A percentile compares a stretch with the other conserved stretches of the same genome.
These are phyloP conservation scores for Sarcophaga carnaria DNA, from an alignment of 2,888 invertebrate species.

Conservation along the genomic window DNA sequence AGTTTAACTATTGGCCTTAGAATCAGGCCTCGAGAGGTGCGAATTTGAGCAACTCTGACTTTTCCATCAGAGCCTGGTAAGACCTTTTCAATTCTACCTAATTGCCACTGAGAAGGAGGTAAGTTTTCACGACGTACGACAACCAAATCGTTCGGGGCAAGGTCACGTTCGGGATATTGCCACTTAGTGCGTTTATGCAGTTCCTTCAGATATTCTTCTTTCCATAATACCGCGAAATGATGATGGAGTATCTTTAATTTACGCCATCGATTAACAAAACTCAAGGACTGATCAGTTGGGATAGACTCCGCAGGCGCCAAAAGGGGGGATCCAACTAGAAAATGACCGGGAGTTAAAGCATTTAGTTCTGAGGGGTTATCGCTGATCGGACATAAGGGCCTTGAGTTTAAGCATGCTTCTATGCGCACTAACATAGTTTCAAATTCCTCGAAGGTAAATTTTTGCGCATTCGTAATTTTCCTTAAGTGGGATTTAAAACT, in stretches of 20 bases:
- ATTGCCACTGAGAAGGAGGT: too few species aligned
- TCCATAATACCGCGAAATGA: not conserved
- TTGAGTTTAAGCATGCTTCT: constrained; percentile 20
- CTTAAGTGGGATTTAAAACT: constrained; percentile 17
- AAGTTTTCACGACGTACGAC: too few species aligned
- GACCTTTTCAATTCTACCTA: not conserved
- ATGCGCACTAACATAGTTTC: constrained; percentile 12
- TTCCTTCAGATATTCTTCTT: too few species aligned
- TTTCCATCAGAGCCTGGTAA: not conserved
- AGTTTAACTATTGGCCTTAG: constrained; percentile 3
- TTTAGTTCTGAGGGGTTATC: not conserved
- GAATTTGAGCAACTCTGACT: not conserved
- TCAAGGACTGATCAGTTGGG: not conserved
- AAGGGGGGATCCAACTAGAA: constrained; percentile 10
- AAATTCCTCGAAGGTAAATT: constrained; percentile 24
- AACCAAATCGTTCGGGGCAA: too few species aligned
- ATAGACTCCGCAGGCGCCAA: constrained; percentile 14
- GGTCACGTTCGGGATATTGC: too few species aligned
- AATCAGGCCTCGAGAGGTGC: not conserved
- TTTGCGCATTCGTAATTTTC: not conserved
- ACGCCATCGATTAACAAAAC: constrained; percentile 14
- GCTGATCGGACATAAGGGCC: constrained; percentile 18
- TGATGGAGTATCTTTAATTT: not conserved
- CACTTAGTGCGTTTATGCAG: too few species aligned
- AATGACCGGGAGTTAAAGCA: constrained; percentile 30